Base-by-base conservation (phyloP, 2,113 vertebrate species). In the Cnemophilus loriae region DNA sequence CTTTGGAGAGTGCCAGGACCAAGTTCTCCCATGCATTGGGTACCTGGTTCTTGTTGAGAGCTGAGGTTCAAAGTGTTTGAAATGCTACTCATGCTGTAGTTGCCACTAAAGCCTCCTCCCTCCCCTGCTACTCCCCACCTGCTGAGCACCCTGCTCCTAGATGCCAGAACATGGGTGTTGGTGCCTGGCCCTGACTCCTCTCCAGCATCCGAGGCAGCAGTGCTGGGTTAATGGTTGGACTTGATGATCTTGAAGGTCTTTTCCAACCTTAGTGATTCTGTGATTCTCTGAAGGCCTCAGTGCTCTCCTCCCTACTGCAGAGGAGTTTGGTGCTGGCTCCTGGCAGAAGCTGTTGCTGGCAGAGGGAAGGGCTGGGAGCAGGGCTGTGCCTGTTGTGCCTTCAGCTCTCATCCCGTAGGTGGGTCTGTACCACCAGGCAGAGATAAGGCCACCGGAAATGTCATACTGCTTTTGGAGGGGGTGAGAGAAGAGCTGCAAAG, bases 1-100 rank as follows among this genome's bases (percentile, higher is more conserved):
- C 44, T 76, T 33, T 44, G 88, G 50, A 46, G 65, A 63, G 28
- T 4, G 3, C 64, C 87, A 84, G 81, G 50, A n/a, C 13, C 50
- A 55, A 30, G 10, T 67, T 57, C 52, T 78, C 11, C 0, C 1
- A 3, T 8, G 69, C 4, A 3, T 0, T 70, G 39, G 33, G 33
- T 57, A 17, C 42, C 42, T 89, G 42, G 7, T 33, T 71, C 82
- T 60, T 42, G 26, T 13, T 52, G 64, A 55, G 46, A 41, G 26
- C 68, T 60, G 68, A 55, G 27, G 27, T 55, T 77, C 16, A 3
- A 37, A 53, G 67, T 24, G 33, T 41, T 73, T 33, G 50, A 81
- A 74, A 33, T 18, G 10, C 28, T 39, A 0, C 55, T 84, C 11
- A 1, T 7, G 10, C 52, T 64, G 70, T 17, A 55, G 35, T 33